phyloP scores from a whole-genome alignment of 1,140 invertebrate species.

The Papilio machaon region DNA sequence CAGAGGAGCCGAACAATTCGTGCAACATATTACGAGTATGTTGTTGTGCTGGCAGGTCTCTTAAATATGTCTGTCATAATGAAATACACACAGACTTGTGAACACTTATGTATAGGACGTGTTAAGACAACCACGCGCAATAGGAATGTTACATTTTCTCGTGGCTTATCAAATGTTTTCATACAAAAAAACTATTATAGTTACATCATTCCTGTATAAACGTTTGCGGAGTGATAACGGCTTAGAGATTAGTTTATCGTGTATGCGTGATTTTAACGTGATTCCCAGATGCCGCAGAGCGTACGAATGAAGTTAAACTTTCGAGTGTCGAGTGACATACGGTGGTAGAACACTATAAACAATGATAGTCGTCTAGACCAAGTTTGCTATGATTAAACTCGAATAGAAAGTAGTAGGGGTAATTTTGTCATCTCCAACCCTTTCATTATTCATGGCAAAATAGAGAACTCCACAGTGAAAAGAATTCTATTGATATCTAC shows the following conservation, averaged over 20 bases:
- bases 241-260: slow-evolving; percentile 26
- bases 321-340: background rate
- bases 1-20: too few species aligned
- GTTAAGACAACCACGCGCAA: background rate
- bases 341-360: background rate
- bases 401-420: background rate
- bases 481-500: too few species aligned
- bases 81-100: background rate
- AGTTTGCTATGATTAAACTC: background rate
- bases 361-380: too few species aligned
- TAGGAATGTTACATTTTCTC: slow-evolving; percentile 11
- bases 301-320: background rate
- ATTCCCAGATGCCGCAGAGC: background rate
- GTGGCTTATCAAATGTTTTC: background rate
- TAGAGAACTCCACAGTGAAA: too few species aligned
- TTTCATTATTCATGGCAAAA: too few species aligned
- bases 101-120: background rate
- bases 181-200: slow-evolving; percentile 17
- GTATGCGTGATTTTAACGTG: slow-evolving; percentile 19
- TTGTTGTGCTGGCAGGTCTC: background rate
- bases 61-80: background rate
- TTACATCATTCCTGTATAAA: slow-evolving; percentile 15
- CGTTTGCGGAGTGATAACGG: slow-evolving; percentile 3
- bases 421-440: background rate
- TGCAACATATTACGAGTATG: background rate